A percentile compares a stretch with the other conserved stretches of the same genome.
Evolutionary conservation across 2,888 invertebrate genomes (phyloP).

Genomic region (Cinara cedri): DNA sequence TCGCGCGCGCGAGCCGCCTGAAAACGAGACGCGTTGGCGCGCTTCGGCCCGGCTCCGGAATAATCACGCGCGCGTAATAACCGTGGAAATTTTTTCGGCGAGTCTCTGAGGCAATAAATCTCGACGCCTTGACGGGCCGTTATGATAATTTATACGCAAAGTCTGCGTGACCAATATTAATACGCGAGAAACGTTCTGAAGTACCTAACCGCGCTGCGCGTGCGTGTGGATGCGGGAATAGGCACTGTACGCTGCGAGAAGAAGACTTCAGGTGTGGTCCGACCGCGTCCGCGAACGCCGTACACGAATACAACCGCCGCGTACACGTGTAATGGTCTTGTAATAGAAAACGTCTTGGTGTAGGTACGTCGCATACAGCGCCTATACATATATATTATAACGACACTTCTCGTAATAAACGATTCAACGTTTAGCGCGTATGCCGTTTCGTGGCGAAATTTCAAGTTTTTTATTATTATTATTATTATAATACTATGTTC

Average conservation of each 20-base stretch:
- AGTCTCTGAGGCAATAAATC: slow-evolving; percentile 33
- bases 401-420: not conserved
- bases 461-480: slow-evolving; percentile 29
- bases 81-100: slow-evolving; percentile 26
- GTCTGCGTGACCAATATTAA: slow-evolving; percentile 42
- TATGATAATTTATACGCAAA: slow-evolving; percentile 40
- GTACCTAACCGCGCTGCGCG: not conserved
- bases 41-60: no score
- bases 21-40: no score
- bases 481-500: slow-evolving; percentile 19
- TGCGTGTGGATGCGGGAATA: not conserved
- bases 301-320: not conserved
- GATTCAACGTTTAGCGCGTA: not conserved
- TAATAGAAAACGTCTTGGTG: slow-evolving; percentile 19
- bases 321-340: slow-evolving; percentile 12
- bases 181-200: not conserved
- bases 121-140: slow-evolving; percentile 9
- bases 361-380: no score
- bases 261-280: slow-evolving; percentile 44
- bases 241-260: no score
- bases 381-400: not conserved
- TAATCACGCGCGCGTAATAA: no score
- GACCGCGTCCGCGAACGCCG: not conserved
- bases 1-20: no score
- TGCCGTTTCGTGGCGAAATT: not conserved